Evolutionary conservation across 1,140 invertebrate species (phyloP).

Genomic region (Riptortus pedestris): DNA sequence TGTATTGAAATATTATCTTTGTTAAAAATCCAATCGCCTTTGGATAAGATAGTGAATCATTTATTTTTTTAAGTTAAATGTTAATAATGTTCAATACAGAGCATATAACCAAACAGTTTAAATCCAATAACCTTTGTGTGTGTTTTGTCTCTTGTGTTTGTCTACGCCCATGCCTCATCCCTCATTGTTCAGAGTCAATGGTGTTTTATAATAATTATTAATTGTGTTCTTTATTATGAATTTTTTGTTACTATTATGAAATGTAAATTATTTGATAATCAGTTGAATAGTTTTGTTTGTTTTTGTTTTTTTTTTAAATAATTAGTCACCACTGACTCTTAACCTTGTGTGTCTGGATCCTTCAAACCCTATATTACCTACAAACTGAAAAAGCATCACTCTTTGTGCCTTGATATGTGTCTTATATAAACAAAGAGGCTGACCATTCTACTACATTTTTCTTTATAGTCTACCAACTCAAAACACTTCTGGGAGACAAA

Average conservation of each 20-base stretch:
- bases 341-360: slow-evolving; percentile 26
- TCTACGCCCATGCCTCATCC: slow-evolving; percentile 27
- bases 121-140: slow-evolving; percentile 25
- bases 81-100: slow-evolving; percentile 18
- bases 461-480: too few species aligned
- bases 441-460: slow-evolving; percentile 19
- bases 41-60: not conserved
- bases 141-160: slow-evolving; percentile 29
- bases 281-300: too few species aligned
- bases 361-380: not conserved
- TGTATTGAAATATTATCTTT: not conserved
- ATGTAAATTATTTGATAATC: too few species aligned
- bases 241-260: not conserved
- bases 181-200: slow-evolving; percentile 4
- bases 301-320: not conserved
- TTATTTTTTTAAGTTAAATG: too few species aligned
- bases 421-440: slow-evolving; percentile 25
- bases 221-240: not conserved
- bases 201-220: not conserved
- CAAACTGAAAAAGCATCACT: slow-evolving; percentile 1
- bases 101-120: slow-evolving; percentile 6
- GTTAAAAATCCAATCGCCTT: not conserved
- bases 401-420: slow-evolving; percentile 21
- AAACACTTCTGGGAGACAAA: too few species aligned
- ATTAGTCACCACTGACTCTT: not conserved